phyloP scores from a whole-genome alignment of 1,140 invertebrate genomes.

The Bombus vancouverensis region DNA sequence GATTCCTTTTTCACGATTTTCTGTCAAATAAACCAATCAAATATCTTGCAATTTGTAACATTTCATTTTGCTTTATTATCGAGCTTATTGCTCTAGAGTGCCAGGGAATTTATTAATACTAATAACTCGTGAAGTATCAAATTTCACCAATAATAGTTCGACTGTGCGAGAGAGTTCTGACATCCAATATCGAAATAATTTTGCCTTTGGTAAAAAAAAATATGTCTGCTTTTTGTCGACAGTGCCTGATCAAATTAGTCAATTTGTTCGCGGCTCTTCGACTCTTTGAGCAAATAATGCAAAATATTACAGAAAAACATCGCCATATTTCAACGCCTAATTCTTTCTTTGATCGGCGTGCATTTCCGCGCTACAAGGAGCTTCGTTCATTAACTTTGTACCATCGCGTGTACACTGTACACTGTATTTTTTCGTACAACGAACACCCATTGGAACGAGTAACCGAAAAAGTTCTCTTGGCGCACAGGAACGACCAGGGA shows the following conservation, averaged over 20 bases:
- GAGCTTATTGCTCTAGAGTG: neutral
- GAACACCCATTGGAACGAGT: neutral
- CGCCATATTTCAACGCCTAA: neutral
- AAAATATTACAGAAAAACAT: neutral
- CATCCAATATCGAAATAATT: neutral
- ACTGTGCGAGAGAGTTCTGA: neutral
- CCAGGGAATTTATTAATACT: neutral
- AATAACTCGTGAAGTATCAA: neutral
- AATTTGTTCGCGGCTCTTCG: neutral
- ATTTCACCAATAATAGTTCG: too few species aligned
- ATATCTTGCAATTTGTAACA: neutral
- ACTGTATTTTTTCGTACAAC: neutral
- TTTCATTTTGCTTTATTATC: neutral
- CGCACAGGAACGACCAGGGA: neutral
- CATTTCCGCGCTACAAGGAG: neutral
- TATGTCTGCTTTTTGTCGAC: too few species aligned
- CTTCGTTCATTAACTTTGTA: slow-evolving; percentile 17
- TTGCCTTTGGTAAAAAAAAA: neutral
- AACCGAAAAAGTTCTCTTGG: slow-evolving; percentile 3
- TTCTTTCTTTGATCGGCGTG: neutral
- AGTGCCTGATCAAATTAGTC: neutral
- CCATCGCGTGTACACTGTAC: neutral
- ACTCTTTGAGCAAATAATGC: neutral
- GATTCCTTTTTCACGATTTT: too few species aligned
- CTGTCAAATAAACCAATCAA: neutral